phyloP scores from a whole-genome alignment of 2,888 invertebrate genomes.

The Micropterix aruncella region DNA sequence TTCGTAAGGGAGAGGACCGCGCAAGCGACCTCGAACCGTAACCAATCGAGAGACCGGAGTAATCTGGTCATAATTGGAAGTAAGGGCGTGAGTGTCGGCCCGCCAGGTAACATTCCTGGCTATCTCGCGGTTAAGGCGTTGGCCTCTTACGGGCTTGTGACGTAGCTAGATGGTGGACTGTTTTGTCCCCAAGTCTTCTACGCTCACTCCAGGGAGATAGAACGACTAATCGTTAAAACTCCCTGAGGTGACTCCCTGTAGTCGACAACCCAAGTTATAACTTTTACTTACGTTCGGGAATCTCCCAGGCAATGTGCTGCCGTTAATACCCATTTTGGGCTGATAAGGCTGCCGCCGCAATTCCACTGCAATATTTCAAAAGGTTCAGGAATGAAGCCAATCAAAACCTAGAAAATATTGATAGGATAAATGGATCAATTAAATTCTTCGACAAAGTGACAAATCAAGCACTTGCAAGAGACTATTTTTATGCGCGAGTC shows the following conservation, averaged over 20 bases:
- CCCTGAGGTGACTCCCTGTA: background rate
- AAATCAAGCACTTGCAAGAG: too few species aligned
- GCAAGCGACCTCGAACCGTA: too few species aligned
- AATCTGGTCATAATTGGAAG: too few species aligned
- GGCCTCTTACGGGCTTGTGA: too few species aligned
- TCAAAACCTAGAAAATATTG: slow-evolving; percentile 8
- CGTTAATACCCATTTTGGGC: slow-evolving; percentile 28
- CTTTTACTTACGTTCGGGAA: slow-evolving; percentile 14
- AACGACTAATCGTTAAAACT: background rate
- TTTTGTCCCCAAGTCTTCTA: background rate
- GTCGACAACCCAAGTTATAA: too few species aligned
- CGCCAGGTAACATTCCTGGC: too few species aligned
- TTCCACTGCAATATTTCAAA: slow-evolving; percentile 19
- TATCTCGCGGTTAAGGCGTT: too few species aligned
- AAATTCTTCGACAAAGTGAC: too few species aligned
- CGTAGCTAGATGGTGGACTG: background rate
- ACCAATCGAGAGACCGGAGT: too few species aligned
- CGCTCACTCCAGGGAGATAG: background rate
- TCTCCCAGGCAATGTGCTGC: slow-evolving; percentile 33
- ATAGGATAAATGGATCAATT: too few species aligned
- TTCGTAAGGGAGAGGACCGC: too few species aligned
- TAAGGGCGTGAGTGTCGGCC: too few species aligned
- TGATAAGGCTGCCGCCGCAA: slow-evolving; percentile 31
- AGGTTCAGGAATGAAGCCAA: slow-evolving; percentile 6
- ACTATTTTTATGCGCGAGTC: background rate